These are phyloP conservation scores for Plebejus anna DNA, from an alignment of 2,888 invertebrate species.

Conservation along the genomic window DNA sequence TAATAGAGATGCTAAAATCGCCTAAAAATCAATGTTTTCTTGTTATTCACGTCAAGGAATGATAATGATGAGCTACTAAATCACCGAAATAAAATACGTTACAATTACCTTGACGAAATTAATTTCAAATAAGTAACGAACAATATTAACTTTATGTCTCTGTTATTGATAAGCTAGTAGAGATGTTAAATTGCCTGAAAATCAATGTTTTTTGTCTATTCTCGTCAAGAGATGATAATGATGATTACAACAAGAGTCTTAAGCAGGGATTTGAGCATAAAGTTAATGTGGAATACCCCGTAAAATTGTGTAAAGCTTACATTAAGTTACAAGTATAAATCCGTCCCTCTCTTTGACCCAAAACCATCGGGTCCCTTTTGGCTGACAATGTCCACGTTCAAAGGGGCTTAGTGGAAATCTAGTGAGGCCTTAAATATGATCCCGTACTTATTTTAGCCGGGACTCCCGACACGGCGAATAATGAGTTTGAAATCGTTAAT, in stretches of 20 bases:
- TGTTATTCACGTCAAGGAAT: background rate
- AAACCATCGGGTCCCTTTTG: conserved; percentile 46
- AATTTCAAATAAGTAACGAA: no score
- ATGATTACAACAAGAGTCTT: background rate
- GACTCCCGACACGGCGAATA: conserved; percentile 42
- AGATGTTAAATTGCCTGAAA: no score
- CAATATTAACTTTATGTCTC: no score
- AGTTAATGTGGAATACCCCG: conserved; percentile 9
- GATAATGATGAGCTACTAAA: background rate
- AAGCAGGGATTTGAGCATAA: conserved; percentile 8
- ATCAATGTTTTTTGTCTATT: no score
- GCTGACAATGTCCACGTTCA: conserved; percentile 47
- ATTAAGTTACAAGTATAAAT: conserved; percentile 42
- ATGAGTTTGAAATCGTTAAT: conserved; percentile 42
- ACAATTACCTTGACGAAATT: no score
- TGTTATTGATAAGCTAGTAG: no score
- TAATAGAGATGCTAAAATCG: no score
- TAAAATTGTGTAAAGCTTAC: conserved; percentile 24
- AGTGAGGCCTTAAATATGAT: conserved; percentile 56
- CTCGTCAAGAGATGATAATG: background rate
- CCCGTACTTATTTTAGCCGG: conserved; percentile 43
- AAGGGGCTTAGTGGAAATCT: conserved; percentile 56
- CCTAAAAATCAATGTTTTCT: no score
- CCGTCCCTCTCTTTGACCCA: conserved; percentile 44
- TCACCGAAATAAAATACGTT: no score